A percentile compares a stretch with the other conserved stretches of the same genome.
phyloP scores from a whole-genome alignment of 53 echinoderm and acorn worm species.

The Hippasteria phrygiana region DNA sequence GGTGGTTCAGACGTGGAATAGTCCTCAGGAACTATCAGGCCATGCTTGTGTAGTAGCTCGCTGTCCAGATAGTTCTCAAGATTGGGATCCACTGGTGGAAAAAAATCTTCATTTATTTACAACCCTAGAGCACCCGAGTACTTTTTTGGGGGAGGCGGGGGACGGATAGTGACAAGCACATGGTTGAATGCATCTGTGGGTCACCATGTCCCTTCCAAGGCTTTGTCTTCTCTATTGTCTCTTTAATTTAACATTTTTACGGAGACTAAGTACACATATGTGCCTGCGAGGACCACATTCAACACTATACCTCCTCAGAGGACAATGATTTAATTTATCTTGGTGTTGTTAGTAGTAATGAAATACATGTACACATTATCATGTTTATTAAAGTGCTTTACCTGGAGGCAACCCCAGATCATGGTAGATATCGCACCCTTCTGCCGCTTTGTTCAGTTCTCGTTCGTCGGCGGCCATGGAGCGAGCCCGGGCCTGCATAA shows the following conservation, averaged over 20 bases:
- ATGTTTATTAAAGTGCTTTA: conserved; percentile 28
- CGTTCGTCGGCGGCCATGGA: conserved; percentile 92
- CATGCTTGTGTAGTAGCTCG: conserved; percentile 82
- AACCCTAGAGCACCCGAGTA: not conserved
- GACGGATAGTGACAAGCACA: too few relatives aligned
- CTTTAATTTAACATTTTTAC: too few relatives aligned
- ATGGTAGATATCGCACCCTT: conserved; percentile 90
- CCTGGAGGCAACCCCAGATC: conserved; percentile 93
- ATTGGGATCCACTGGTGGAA: conserved; percentile 81
- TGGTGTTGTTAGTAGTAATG: too few relatives aligned
- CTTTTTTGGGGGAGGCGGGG: not conserved
- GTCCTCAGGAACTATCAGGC: conserved; percentile 94
- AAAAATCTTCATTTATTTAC: not conserved
- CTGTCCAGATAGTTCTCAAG: conserved; percentile 82
- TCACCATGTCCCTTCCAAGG: too few relatives aligned
- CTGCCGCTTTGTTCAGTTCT: conserved; percentile 79
- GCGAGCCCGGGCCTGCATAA: conserved; percentile 93
- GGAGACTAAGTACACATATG: too few relatives aligned
- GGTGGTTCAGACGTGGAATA: conserved; percentile 88
- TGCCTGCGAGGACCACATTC: too few relatives aligned
- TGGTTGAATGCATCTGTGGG: too few relatives aligned
- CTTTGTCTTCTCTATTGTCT: too few relatives aligned
- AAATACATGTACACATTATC: too few relatives aligned
- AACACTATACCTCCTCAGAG: too few relatives aligned
- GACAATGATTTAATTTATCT: too few relatives aligned